Evolutionary conservation across 2,797 vertebrate species (phyloP).

Genomic region (Cephalopachus bancanus): DNA sequence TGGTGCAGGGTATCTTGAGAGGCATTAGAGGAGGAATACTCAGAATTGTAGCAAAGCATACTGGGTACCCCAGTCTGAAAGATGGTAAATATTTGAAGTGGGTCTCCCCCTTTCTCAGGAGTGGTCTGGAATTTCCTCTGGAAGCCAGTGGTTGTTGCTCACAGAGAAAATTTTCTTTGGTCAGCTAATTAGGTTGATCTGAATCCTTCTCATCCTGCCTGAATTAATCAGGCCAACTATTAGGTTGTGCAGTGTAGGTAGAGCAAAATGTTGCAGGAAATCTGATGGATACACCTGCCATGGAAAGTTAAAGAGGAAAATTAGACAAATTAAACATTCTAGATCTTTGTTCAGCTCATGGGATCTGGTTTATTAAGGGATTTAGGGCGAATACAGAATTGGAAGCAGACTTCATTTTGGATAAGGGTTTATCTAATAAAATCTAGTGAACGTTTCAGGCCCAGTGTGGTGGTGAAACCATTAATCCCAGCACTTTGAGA

Average conservation of each 20-base stretch:
- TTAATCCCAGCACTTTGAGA: too few species aligned
- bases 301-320: not conserved
- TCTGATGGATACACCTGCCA: not conserved
- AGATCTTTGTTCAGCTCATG: not conserved
- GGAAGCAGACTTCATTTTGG: not conserved
- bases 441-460: not conserved
- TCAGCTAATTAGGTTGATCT: not conserved
- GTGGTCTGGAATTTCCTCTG: not conserved
- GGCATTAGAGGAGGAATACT: not conserved
- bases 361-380: not conserved
- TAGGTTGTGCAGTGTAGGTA: not conserved
- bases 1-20: not conserved
- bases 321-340: not conserved
- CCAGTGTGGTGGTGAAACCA: too few species aligned
- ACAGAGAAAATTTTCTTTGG: not conserved
- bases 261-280: not conserved
- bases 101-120: not conserved
- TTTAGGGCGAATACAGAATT: not conserved
- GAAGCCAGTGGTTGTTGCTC: not conserved
- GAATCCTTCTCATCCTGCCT: not conserved
- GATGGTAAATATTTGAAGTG: not conserved
- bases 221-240: not conserved
- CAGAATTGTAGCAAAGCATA: not conserved
- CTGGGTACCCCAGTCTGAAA: not conserved
- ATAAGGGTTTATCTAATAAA: slow-evolving; percentile 20